These are phyloP conservation scores for Semibalanus balanoides DNA, from an alignment of 1,140 invertebrate species.

Conservation along the genomic window DNA sequence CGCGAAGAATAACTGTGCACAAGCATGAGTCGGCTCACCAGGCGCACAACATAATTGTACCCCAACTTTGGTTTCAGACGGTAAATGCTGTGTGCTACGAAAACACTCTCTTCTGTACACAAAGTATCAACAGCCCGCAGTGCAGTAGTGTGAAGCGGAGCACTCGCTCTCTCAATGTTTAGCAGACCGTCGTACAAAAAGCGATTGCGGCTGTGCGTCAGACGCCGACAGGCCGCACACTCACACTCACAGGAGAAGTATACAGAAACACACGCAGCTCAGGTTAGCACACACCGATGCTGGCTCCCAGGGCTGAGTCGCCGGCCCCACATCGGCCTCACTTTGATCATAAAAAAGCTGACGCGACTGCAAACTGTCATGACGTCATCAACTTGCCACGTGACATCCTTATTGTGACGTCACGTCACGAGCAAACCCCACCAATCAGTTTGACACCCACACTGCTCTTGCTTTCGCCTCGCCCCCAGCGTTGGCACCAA, in stretches of 20 bases:
- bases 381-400: neutral
- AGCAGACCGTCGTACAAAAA: neutral
- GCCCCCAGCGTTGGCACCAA: neutral
- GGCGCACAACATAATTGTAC: neutral
- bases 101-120: neutral
- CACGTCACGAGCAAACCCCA: no score
- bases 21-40: no score
- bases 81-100: neutral
- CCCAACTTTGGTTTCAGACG: neutral
- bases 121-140: neutral
- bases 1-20: no score
- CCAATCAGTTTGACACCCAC: neutral
- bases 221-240: no score
- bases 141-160: neutral
- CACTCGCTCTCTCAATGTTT: neutral
- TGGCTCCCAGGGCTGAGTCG: neutral
- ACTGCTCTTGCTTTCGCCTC: neutral
- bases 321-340: neutral
- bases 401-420: no score
- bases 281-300: neutral
- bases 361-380: neutral
- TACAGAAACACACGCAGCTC: no score
- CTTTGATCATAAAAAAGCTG: neutral
- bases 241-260: neutral
- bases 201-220: neutral